phyloP scores from a whole-genome alignment of 2,113 vertebrate species.

The Anhinga rufa region DNA sequence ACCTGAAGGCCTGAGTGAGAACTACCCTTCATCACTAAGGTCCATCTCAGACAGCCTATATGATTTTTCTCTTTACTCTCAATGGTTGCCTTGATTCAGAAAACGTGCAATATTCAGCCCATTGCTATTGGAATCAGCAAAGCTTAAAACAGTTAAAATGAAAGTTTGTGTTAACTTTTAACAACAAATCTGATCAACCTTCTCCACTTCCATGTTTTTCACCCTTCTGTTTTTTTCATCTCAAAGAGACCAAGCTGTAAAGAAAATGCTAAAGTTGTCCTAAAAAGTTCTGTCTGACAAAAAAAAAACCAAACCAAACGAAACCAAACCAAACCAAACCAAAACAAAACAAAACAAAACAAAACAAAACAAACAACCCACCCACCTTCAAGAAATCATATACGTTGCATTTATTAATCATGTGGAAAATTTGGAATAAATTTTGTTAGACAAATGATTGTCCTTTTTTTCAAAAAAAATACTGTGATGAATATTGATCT shows the following conservation, averaged over 20 bases:
- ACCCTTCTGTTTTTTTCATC: background rate
- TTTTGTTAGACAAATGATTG: background rate
- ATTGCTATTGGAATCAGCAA: background rate
- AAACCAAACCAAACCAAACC: background rate
- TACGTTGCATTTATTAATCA: background rate
- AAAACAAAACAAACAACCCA: background rate
- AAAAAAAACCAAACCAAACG: background rate
- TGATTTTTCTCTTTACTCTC: background rate
- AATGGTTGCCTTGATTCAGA: background rate
- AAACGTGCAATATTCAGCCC: background rate
- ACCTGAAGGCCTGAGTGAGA: background rate
- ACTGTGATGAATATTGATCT: background rate
- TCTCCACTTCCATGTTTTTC: background rate
- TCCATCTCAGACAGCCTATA: background rate
- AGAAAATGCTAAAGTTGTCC: background rate
- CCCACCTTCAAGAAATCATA: background rate
- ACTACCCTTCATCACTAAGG: fast-evolving
- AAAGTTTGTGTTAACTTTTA: background rate
- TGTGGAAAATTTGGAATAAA: background rate
- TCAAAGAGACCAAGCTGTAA: background rate
- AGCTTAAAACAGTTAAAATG: background rate
- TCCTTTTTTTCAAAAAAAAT: background rate
- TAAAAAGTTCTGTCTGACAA: background rate
- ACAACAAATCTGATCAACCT: background rate
- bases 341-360: background rate